A percentile compares a stretch with the other conserved stretches of the same genome.
phyloP scores from a whole-genome alignment of 2,888 invertebrate genomes.

The Pyrgus malvae region DNA sequence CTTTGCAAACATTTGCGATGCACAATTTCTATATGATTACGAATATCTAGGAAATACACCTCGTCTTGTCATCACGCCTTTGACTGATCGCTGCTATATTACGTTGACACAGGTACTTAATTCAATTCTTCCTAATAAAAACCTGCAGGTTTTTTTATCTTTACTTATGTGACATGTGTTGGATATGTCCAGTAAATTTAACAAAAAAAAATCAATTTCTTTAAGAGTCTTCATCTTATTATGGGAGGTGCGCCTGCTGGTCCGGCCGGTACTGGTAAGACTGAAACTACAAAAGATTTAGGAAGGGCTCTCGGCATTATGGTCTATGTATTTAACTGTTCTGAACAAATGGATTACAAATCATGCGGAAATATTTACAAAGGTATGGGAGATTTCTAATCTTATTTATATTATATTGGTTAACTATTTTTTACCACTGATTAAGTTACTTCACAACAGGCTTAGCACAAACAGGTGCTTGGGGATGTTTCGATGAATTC shows the following conservation, averaged over 20 bases:
- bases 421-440: too few relatives aligned
- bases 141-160: too few relatives aligned
- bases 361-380: conserved; percentile 97
- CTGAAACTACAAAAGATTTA: conserved; percentile 97
- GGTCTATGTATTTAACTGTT: conserved; percentile 99
- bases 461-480: conserved; percentile 96
- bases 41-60: conserved; percentile 98
- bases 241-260: conserved; percentile 99
- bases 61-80: conserved; percentile 95
- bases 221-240: conserved; percentile 91
- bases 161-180: too few relatives aligned
- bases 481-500: conserved; percentile 99
- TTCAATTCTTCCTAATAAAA: too few relatives aligned
- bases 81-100: conserved; percentile 97
- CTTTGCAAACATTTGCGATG: conserved; percentile 98
- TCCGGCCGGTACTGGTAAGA: conserved; percentile 97
- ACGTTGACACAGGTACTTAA: conserved; percentile 90
- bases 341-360: conserved; percentile 98
- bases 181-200: too few relatives aligned
- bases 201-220: too few relatives aligned
- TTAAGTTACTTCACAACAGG: conserved; percentile 58
- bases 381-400: conserved; percentile 60
- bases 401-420: not conserved
- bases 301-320: conserved; percentile 96
- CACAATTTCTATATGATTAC: conserved; percentile 94